phyloP scores from a whole-genome alignment of 2,797 vertebrate genomes.

The Gadopsis marmoratus region DNA sequence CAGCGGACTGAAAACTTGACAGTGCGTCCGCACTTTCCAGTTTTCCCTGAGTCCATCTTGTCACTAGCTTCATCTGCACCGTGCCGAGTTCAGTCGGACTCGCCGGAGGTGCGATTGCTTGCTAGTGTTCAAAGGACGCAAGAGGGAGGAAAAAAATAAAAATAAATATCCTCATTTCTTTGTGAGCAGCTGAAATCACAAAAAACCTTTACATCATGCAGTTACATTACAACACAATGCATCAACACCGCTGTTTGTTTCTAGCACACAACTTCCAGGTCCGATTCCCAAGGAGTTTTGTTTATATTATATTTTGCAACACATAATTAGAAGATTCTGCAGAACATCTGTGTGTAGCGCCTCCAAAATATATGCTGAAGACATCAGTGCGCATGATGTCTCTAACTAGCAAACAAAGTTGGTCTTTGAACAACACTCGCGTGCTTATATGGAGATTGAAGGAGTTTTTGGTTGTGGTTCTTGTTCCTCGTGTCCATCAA shows the following conservation, averaged over 20 bases:
- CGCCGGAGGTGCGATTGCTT: constrained; percentile 49
- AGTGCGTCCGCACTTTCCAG: constrained; percentile 38
- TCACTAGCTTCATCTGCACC: constrained; percentile 52
- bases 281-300: background rate
- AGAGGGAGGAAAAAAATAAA: background rate
- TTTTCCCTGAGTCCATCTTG: constrained; percentile 58
- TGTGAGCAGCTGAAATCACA: constrained; percentile 12
- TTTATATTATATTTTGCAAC: constrained; percentile 5
- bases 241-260: constrained; percentile 15
- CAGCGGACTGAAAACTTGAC: constrained; percentile 62
- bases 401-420: background rate
- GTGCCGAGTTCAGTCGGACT: constrained; percentile 34
- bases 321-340: background rate
- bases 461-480: background rate
- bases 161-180: background rate
- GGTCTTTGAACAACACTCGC: background rate
- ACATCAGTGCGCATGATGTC: background rate
- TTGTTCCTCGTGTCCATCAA: background rate
- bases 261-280: constrained; percentile 14
- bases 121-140: constrained; percentile 28
- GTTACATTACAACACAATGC: no score
- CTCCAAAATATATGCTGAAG: constrained; percentile 8
- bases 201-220: background rate
- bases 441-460: background rate
- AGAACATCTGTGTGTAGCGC: background rate